Percentiles rank a stretch among this genome's conserved stretches.
Evolutionary conservation across 1,140 invertebrate species (phyloP).

Genomic region (Danaus plexippus): DNA sequence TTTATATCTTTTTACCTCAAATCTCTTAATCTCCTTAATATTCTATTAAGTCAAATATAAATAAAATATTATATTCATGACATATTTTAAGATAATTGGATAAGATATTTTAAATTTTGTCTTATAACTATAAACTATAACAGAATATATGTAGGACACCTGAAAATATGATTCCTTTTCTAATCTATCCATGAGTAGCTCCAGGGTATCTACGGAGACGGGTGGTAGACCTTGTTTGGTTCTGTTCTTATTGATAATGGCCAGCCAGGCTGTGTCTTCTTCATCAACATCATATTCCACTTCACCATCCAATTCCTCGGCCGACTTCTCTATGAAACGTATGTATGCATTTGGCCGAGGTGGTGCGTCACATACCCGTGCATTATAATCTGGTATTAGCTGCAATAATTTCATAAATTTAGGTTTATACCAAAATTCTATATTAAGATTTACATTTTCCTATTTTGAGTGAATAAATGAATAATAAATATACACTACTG

Average conservation of each 20-base stretch:
- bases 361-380: slow-evolving; percentile 79
- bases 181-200: slow-evolving; percentile 95
- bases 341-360: slow-evolving; percentile 67
- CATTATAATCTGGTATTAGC: slow-evolving; percentile 61
- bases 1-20: no score
- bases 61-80: no score
- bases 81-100: no score
- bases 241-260: slow-evolving; percentile 88
- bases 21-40: no score
- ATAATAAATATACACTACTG: no score
- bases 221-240: slow-evolving; percentile 76
- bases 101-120: no score
- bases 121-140: no score
- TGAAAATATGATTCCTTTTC: slow-evolving; percentile 99
- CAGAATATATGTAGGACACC: slow-evolving; percentile 38
- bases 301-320: slow-evolving; percentile 93
- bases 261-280: slow-evolving; percentile 94
- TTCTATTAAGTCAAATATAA: no score
- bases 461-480: no score
- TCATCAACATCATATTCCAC: slow-evolving; percentile 99
- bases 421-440: neutral
- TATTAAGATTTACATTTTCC: no score
- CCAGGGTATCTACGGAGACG: slow-evolving; percentile 90
- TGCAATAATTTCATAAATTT: slow-evolving; percentile 22
- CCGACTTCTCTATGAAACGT: slow-evolving; percentile 92